A percentile compares a stretch with the other conserved stretches of the same genome.
These are phyloP conservation scores for Dysmachus trigonus DNA, from an alignment of 2,888 invertebrate genomes.

Conservation along the genomic window DNA sequence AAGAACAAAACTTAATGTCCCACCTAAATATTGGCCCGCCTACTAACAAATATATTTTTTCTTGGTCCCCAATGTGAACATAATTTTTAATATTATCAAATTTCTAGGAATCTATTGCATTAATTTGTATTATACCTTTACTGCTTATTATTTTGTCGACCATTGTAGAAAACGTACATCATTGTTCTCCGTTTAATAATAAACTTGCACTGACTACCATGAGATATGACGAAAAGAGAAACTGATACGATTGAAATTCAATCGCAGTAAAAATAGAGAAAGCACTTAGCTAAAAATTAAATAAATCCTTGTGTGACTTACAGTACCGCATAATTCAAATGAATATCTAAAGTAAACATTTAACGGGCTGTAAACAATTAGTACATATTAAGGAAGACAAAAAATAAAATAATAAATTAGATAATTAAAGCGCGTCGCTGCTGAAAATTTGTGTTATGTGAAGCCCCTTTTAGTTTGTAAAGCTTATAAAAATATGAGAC, in stretches of 20 bases:
- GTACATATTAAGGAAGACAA: neutral
- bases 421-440: neutral
- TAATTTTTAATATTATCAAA: neutral
- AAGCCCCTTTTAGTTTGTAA: slow-evolving; percentile 8
- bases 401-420: neutral
- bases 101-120: neutral
- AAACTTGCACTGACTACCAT: neutral
- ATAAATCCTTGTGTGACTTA: slow-evolving; percentile 8
- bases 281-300: slow-evolving; percentile 1
- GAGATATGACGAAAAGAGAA: neutral
- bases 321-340: neutral
- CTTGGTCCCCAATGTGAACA: neutral
- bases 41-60: neutral
- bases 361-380: slow-evolving; percentile 27
- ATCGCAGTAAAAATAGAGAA: neutral
- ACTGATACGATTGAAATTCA: neutral
- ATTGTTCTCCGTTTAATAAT: neutral
- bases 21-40: neutral
- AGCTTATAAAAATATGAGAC: slow-evolving; percentile 1
- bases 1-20: neutral
- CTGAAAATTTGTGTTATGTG: neutral
- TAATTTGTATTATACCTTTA: neutral
- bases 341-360: neutral
- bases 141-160: neutral
- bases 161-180: neutral